A percentile compares a stretch with the other conserved stretches of the same genome.
These are phyloP conservation scores for Phoxinus phoxinus DNA, from an alignment of 2,113 vertebrate species.

Conservation along the genomic window DNA sequence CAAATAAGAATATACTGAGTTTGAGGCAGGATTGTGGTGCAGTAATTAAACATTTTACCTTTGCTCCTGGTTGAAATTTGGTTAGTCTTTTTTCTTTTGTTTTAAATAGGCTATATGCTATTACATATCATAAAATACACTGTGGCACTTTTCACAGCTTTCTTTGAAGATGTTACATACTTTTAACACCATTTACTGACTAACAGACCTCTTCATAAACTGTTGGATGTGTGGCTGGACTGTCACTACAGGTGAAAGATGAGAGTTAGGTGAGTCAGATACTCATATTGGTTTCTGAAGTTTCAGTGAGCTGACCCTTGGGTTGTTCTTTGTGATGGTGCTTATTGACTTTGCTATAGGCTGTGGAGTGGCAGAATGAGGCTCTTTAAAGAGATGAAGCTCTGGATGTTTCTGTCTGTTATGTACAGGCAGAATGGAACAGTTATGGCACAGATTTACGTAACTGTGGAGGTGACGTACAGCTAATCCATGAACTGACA, in stretches of 20 bases:
- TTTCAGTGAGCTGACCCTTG: neutral
- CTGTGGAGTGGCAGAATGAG: neutral
- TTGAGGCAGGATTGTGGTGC: neutral
- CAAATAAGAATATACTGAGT: neutral
- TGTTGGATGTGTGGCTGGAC: neutral
- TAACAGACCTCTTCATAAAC: neutral
- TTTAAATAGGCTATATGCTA: neutral
- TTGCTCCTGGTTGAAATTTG: neutral
- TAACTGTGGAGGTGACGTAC: constrained; percentile 27
- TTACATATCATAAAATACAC: neutral
- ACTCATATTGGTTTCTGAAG: neutral
- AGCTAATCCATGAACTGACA: constrained; percentile 25
- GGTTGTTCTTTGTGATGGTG: neutral
- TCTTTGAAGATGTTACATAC: neutral
- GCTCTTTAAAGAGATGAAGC: neutral
- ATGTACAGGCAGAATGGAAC: neutral
- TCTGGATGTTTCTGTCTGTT: constrained; percentile 1
- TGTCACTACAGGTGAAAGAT: neutral
- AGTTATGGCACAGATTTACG: constrained; percentile 31
- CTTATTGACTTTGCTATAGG: constrained; percentile 3
- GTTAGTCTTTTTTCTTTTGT: neutral
- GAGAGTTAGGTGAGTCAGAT: neutral
- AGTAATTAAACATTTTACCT: neutral
- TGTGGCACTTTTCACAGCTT: neutral
- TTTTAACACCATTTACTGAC: neutral